Evolutionary conservation across 2,797 vertebrate genomes (phyloP), one percentile per base, ranked within the genome.

Genomic region (Toxotes lorentzi): DNA sequence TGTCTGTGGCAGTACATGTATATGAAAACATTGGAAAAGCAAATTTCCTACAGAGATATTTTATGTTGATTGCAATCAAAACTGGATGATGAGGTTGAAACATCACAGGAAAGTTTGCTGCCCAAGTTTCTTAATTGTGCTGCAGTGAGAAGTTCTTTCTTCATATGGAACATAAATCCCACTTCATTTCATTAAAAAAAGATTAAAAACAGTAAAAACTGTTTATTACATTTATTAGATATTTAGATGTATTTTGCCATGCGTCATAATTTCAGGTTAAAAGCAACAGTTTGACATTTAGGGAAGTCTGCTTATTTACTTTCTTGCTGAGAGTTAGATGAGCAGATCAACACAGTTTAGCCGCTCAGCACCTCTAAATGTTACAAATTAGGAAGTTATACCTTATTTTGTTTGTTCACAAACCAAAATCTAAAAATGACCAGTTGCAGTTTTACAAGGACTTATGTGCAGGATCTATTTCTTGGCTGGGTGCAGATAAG

Each of bases 11-110:
- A 7, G 24, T 79, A 54, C 65, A 72, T 72, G 63, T 62, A 53
- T 62, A 70, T 41, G 56, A 69, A 77, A 77, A 81, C 21, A 61
- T 56, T 4, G 56, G 6, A 78, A 83, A 80, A 83, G 74, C 38
- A 53, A 16, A 38, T 59, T 65, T 75, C 58, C 58, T 30, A 8
- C 24, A 56, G 48, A 51, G 53, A 69, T 67, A 54, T 71, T 81
- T 89, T 76, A 68, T 74, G 73, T 70, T 87, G 78, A 90, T 83
- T 88, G 85, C 78, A 88, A 88, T 89, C 74, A 87, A 76, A 88
- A 71, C 34, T 63, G 58, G 57, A 51, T 73, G 74, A 79, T 69
- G 79, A 82, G 60, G 79, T 43, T 58, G 62, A 41, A 85, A 78
- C 45, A 41, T 43, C 35, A 76, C 34, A 51, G 24, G 30, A 41